phyloP scores from a whole-genome alignment of 2,888 invertebrate species.

The Proisotoma minuta region DNA sequence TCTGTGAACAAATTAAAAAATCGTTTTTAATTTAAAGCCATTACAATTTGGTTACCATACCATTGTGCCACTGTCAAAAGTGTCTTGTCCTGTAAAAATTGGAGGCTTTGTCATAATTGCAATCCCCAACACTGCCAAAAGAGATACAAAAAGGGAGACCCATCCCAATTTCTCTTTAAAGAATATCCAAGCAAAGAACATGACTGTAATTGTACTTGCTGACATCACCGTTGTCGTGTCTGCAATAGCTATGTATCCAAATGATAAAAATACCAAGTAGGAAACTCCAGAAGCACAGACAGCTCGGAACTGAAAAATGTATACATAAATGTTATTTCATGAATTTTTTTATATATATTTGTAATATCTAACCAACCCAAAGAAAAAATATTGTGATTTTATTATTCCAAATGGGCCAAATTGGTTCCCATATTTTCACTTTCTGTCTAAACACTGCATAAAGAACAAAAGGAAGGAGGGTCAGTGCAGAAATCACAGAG shows the following conservation, averaged over 20 bases:
- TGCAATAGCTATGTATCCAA: not conserved
- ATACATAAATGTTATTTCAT: too few relatives aligned
- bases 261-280: not conserved
- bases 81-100: not conserved
- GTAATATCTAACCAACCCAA: too few relatives aligned
- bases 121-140: not conserved
- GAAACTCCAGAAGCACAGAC: not conserved
- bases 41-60: not conserved
- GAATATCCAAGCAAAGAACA: not conserved
- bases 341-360: too few relatives aligned
- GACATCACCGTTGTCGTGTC: not conserved
- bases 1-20: not conserved
- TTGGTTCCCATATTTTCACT: not conserved
- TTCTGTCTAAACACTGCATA: slow-evolving; percentile 6
- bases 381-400: too few relatives aligned
- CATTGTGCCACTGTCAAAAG: not conserved
- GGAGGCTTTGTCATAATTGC: slow-evolving; percentile 4
- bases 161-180: not conserved
- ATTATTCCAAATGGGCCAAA: slow-evolving; percentile 8
- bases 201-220: not conserved
- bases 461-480: not conserved
- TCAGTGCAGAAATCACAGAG: not conserved
- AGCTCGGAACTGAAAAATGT: not conserved
- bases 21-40: not conserved
- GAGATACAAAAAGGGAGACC: not conserved